phyloP scores from a whole-genome alignment of 2,113 vertebrate genomes.

The Cinclus cinclus region DNA sequence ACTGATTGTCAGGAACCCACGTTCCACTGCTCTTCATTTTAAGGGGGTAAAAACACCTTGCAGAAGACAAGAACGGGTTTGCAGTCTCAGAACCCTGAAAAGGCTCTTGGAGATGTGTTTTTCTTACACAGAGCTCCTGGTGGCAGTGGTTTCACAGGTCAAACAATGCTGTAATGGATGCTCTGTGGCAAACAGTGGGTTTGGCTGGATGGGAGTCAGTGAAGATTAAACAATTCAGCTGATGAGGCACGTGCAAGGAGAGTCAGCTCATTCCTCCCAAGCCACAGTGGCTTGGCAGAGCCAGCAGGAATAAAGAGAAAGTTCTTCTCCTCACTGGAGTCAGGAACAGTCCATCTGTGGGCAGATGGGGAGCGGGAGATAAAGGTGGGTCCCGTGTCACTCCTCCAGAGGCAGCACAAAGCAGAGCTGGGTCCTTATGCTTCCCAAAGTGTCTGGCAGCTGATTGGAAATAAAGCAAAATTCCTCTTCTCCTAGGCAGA shows the following conservation, averaged over 20 bases:
- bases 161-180: not conserved
- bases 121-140: not conserved
- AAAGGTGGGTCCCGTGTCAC: accelerated
- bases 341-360: accelerated
- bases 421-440: accelerated
- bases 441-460: not conserved
- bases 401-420: not conserved
- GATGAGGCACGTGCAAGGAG: not conserved
- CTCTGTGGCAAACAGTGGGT: not conserved
- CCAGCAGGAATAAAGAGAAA: not conserved
- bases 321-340: not conserved
- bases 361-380: not conserved
- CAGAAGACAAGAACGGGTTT: not conserved
- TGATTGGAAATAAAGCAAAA: not conserved
- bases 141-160: not conserved
- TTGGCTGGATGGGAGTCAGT: not conserved
- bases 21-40: not conserved
- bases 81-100: not conserved
- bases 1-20: not conserved
- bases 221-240: not conserved
- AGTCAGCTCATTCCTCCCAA: not conserved
- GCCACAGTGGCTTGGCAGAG: not conserved
- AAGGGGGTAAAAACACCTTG: accelerated
- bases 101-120: not conserved
- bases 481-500: not conserved